Base-by-base conservation (phyloP, 1,140 invertebrate species). In the Chymomyza costata region DNA sequence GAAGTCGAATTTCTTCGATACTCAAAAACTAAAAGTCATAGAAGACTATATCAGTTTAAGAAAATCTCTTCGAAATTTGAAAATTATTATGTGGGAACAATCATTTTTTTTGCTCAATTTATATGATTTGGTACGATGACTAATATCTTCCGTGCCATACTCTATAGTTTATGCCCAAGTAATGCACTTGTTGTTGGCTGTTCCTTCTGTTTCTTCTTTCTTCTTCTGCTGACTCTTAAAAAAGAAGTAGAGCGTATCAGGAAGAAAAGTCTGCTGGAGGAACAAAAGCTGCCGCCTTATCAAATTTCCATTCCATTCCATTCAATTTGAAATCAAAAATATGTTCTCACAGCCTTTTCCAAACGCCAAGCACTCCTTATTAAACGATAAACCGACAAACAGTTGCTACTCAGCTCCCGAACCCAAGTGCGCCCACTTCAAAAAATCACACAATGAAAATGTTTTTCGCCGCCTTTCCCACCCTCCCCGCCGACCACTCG, bases 401-500 rank as follows among this genome's bases (percentile, higher is more conserved):
- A 54, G 41, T 54, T 54, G 58, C 19, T 28, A 16, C 59, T 59
- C 45, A 55, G 48, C 59, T 62, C 53, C 46, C 43, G 53, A 6
- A 32, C 59, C 34, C 41, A 61, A 59, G 52, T 60, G 60, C 49
- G 25, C 54, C 73, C 67, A 80, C 71, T 78, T 64, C n/a, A 51
- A 32, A 34, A 34, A 25, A 25, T 25, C 44, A 19, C 58, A 80
- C 66, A 78, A 80, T 65, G 67, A 49, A 73, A 80, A 78, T 68
- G 67, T 65, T 80, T 67, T 68, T 35, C 63, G 52, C 37, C 59
- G 55, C 43, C 55, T 78, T 80, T 78, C 67, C 73, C 67, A 65
- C 48, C 67, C 57, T 31, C 56, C 54, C 40, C 18, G 34, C 15
- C 31, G 25, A 17, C 50, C 49, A 50, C 68, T 62, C 58, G 53